Percentiles rank a stretch among this genome's conserved stretches.
phyloP scores from a whole-genome alignment of 2,797 vertebrate genomes.

The Staurois parvus region DNA sequence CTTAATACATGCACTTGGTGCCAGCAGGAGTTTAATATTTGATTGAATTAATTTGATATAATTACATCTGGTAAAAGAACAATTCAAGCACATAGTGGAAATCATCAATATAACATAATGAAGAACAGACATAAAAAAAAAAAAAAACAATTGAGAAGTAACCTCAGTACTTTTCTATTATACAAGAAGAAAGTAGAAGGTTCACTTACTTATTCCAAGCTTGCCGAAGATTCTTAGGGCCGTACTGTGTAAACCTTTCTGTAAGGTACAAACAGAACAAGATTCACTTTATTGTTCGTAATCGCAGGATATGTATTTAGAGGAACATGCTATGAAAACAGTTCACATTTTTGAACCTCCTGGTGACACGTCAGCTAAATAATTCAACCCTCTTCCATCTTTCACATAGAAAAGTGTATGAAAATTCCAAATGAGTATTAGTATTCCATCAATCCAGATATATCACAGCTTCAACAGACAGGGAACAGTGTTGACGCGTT shows the following conservation, averaged over 20 bases:
- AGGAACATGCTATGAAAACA: neutral
- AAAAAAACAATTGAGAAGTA: neutral
- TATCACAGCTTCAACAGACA: too few species aligned
- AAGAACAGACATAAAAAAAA: neutral
- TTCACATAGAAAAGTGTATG: too few species aligned
- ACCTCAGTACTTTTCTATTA: neutral
- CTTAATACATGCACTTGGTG: too few species aligned
- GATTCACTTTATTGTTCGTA: neutral
- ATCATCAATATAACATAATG: too few species aligned
- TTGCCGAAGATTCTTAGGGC: constrained; percentile 94
- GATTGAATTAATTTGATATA: too few species aligned
- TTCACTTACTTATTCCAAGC: constrained; percentile 97
- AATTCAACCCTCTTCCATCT: too few species aligned
- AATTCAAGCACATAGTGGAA: too few species aligned
- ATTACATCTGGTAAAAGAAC: too few species aligned
- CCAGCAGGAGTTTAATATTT: too few species aligned
- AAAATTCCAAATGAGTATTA: too few species aligned
- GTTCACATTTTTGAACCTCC: constrained; percentile 26
- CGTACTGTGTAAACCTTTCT: constrained; percentile 93
- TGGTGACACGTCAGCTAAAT: constrained; percentile 2
- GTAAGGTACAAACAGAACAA: constrained; percentile 69
- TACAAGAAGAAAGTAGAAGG: neutral
- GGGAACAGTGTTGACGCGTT: too few species aligned
- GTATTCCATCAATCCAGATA: too few species aligned
- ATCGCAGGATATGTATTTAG: neutral